These are phyloP conservation scores for Formicarius rufipectus DNA, from an alignment of 2,113 vertebrate genomes.

Conservation along the genomic window DNA sequence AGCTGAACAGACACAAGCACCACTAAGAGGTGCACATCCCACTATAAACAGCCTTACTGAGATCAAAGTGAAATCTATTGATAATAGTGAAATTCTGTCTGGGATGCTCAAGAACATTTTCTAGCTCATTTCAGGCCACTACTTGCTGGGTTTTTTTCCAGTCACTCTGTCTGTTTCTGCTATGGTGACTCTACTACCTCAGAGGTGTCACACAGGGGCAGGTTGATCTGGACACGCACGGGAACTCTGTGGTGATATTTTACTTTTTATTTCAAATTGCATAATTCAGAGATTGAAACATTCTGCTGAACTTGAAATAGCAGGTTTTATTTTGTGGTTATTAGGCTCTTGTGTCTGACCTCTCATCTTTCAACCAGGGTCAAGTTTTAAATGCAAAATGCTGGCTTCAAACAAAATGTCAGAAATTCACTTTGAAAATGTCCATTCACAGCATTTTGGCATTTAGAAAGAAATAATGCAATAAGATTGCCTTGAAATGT, in stretches of 20 bases:
- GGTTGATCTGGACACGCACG: neutral
- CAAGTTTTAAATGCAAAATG: slow-evolving; percentile 21
- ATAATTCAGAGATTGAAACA: neutral
- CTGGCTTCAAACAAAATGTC: slow-evolving; percentile 19
- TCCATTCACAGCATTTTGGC: neutral
- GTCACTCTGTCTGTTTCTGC: neutral
- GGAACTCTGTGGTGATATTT: neutral
- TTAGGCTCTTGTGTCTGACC: neutral
- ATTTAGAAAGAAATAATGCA: slow-evolving; percentile 31
- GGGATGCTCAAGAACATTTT: neutral
- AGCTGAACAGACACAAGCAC: neutral
- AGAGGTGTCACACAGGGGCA: neutral
- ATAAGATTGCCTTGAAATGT: neutral
- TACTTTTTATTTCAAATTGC: neutral
- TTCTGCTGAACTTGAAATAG: neutral
- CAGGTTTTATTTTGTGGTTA: neutral
- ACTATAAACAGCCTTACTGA: neutral
- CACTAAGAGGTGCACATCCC: neutral
- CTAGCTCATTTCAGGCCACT: neutral
- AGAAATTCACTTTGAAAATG: slow-evolving; percentile 36
- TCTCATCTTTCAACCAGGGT: slow-evolving; percentile 6
- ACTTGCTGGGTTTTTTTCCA: neutral
- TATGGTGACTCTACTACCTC: neutral
- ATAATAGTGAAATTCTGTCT: neutral
- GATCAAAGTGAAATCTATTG: neutral